Percentiles rank a stretch among this genome's conserved stretches.
These are phyloP conservation scores for Biston stratarius DNA, from an alignment of 2,888 invertebrate species.

Conservation along the genomic window DNA sequence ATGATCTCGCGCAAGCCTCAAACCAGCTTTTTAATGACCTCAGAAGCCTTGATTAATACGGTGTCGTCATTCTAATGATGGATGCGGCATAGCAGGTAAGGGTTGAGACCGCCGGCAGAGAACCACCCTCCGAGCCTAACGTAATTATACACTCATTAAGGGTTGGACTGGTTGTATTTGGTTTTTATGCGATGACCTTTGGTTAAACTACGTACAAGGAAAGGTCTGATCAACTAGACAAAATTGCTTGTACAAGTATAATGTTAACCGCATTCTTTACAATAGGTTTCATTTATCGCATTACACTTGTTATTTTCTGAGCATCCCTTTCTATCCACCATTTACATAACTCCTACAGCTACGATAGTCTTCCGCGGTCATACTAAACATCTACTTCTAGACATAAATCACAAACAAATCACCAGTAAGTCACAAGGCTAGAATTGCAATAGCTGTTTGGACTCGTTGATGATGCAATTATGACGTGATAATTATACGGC, in stretches of 20 bases:
- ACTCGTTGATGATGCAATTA: no score
- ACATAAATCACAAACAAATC: no score
- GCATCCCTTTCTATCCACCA: neutral
- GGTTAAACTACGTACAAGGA: neutral
- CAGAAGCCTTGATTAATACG: slow-evolving; percentile 66
- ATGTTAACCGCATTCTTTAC: neutral
- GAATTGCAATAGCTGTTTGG: no score
- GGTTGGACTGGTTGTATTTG: slow-evolving; percentile 72
- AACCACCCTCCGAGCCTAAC: slow-evolving; percentile 78
- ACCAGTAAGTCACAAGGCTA: no score
- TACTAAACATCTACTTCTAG: no score
- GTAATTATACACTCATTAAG: slow-evolving; percentile 83
- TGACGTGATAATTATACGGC: no score
- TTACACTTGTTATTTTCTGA: neutral
- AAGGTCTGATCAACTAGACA: slow-evolving; percentile 8
- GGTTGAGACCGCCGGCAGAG: slow-evolving; percentile 73
- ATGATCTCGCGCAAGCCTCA: slow-evolving; percentile 28
- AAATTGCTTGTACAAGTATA: neutral
- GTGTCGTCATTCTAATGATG: slow-evolving; percentile 64
- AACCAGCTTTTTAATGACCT: slow-evolving; percentile 48
- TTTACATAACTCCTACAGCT: neutral
- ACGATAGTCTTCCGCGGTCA: no score
- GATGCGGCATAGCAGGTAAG: slow-evolving; percentile 71
- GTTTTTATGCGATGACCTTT: slow-evolving; percentile 56
- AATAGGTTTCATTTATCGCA: neutral